Base-by-base conservation (phyloP, 2,888 invertebrate genomes). In the Cephus rjabovi region DNA sequence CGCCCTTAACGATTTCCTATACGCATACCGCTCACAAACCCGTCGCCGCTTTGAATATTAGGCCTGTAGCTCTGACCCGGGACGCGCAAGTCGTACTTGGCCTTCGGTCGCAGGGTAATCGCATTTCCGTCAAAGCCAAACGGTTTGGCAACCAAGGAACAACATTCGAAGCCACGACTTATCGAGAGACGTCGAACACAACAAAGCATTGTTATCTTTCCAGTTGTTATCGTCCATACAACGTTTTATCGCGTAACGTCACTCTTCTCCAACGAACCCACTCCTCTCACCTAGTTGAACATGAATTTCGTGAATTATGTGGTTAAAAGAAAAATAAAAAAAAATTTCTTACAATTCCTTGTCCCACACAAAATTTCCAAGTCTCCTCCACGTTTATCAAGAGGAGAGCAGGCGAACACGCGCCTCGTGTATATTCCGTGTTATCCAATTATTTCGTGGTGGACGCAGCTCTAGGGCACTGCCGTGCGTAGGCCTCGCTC, bases 401-500 rank as follows among this genome's bases (percentile, higher is more conserved):
- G 56, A 56, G 23, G 3, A 56, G 23, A 23, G 9, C 23, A 2
- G 23, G 23, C 56, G 33, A 56, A 56, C 56, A 23, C 23, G 56
- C 56, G 56, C 9, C 56, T 56, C 56, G 23, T n/a, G 35, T 74
- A 74, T 74, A 40, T 74, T 74, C 34, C 34, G 35, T 34, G 34
- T 74, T 74, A 74, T 34, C 74, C 74, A 74, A 74, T 74, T 74
- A 40, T 74, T 34, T 35, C 30, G 37, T 74, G 74, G 30, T 74
- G 23, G 74, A 74, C 74, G 74, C 74, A 12, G 35, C 74, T 31
- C 74, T 31, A 34, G 33, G 74, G 35, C 35, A 33, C 33, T n/a
- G 11, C 74, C 74, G 34, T 79, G 82, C 81, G 82, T 83, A 84
- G 82, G 81, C 80, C 80, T 80, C 80, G 81, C 77, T 80, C 76